Evolutionary conservation across 2,113 vertebrate genomes (phyloP).

Genomic region (Scortum barcoo): DNA sequence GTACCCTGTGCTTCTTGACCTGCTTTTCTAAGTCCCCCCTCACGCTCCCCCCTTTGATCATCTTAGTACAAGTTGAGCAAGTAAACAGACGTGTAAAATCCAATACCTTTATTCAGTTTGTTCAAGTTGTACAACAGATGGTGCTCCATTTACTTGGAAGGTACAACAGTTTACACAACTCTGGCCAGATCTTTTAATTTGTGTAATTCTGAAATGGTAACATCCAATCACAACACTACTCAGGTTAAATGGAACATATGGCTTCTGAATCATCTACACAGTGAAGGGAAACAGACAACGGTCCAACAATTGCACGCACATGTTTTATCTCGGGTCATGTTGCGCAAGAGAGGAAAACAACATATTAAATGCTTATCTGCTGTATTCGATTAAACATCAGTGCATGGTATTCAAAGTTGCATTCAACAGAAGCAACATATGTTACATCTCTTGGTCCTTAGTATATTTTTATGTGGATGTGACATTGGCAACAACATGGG

Average conservation of each 20-base stretch:
- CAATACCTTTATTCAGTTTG: constrained; percentile 82
- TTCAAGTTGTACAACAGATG: constrained; percentile 78
- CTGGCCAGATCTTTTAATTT: constrained; percentile 58
- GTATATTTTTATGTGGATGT: constrained; percentile 35
- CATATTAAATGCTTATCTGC: neutral
- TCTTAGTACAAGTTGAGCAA: neutral
- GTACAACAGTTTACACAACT: constrained; percentile 72
- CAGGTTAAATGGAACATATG: constrained; percentile 71
- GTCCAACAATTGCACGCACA: constrained; percentile 35
- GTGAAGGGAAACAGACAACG: constrained; percentile 45
- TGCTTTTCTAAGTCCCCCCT: neutral
- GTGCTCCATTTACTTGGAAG: constrained; percentile 48
- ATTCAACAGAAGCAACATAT: constrained; percentile 46
- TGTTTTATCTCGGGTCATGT: constrained; percentile 31
- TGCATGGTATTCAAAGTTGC: constrained; percentile 13
- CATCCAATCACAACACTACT: constrained; percentile 79
- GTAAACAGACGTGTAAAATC: constrained; percentile 48
- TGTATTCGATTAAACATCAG: constrained; percentile 27
- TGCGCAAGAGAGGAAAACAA: constrained; percentile 17
- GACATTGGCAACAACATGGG: constrained; percentile 14
- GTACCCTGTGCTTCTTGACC: neutral
- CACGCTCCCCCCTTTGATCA: neutral
- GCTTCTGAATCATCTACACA: constrained; percentile 69
- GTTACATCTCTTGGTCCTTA: constrained; percentile 71
- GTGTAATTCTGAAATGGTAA: constrained; percentile 71